Base-by-base conservation (phyloP, 1,140 invertebrate genomes). In the Hylyphantes graminicola region DNA sequence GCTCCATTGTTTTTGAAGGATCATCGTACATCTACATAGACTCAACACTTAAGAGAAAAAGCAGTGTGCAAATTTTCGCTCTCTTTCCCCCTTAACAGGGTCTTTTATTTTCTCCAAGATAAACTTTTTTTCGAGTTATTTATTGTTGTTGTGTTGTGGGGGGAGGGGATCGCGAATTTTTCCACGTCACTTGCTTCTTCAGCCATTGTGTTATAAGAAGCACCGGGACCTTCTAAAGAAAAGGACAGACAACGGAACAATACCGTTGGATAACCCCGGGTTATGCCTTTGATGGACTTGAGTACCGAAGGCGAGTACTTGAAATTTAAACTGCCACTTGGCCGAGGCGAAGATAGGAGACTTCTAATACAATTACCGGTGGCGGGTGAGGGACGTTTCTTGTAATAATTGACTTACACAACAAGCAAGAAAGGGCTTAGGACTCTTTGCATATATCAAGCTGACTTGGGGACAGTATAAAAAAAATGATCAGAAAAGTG, bases 281-380 rank as follows among this genome's bases (percentile, higher is more conserved):
- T 74, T 83, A 74, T 83, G 74, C 75, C 80, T 83, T 75, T 83
- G 80, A 74, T 53, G 65, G 35, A 10, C 53, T 51, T 54, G 65
- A 81, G 79, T 63, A 21, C 57, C 11, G 51, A 51, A 13, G 57
- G 35, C 17, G 61, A 83, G 80, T 83, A 63, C 80, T 83, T 83
- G 70, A 83, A 83, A 83, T 83, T 83, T 83, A 83, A 83, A 83
- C 80, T 74, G 61, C 80, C 70, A 75, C 80, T 83, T 83, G 80
- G 74, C 12, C 12, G 11, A 19, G 53, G 67, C 72, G 70, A 12
- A 83, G 80, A 83, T 83, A 74, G 80, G 68, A 83, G 75, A 74
- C 80, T 83, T 73, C 68, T 73, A 83, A 83, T 72, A 83, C 80
- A 83, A 83, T 83, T 83, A 83, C 80, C 65, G 72, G 65, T 74